Percentiles rank a stretch among this genome's conserved stretches.
Conservation (phyloP, 2,888 invertebrate genomes). For the Cryptocheilus praepositus region DNA sequence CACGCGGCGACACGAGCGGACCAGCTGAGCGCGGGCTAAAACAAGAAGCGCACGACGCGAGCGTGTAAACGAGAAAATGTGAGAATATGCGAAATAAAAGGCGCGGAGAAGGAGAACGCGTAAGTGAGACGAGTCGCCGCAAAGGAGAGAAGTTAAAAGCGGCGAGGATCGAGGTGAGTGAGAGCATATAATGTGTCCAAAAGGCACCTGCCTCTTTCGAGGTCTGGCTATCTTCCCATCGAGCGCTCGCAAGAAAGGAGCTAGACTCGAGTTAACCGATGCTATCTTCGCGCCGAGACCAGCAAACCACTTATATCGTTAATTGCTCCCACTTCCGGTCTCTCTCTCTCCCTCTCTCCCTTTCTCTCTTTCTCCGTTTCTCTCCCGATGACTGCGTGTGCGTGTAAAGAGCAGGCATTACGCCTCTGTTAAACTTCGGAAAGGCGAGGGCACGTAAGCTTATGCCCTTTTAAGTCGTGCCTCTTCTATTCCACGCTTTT, state of each 20-base stretch:
- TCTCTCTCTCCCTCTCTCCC: slow-evolving; percentile 3
- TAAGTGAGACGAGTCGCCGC: no score
- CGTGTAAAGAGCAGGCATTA: slow-evolving; percentile 50
- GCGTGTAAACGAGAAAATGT: slow-evolving; percentile 24
- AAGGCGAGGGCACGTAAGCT: slow-evolving; percentile 39
- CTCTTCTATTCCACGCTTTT: neutral
- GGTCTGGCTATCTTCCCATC: slow-evolving; percentile 66
- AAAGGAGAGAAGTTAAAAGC: slow-evolving; percentile 4
- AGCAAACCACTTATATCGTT: slow-evolving; percentile 75
- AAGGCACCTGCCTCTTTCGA: slow-evolving; percentile 66
- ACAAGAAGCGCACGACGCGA: slow-evolving; percentile 21
- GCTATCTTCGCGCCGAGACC: slow-evolving; percentile 68
- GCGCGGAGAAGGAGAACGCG: slow-evolving; percentile 5
- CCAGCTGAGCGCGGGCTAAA: slow-evolving; percentile 14
- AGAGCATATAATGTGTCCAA: slow-evolving; percentile 72
- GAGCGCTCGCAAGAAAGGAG: slow-evolving; percentile 64
- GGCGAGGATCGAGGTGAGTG: slow-evolving; percentile 56
- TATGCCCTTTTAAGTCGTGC: slow-evolving; percentile 44
- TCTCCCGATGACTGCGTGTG: slow-evolving; percentile 32
- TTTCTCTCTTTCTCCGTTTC: slow-evolving; percentile 17
- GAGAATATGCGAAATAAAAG: no score
- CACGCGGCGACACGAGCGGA: slow-evolving; percentile 13
- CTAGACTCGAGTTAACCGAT: slow-evolving; percentile 66
- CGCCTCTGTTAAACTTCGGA: slow-evolving; percentile 39
- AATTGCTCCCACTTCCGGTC: slow-evolving; percentile 74